Evolutionary conservation across 2,888 invertebrate species (phyloP).

Genomic region (Sturmia bella): DNA sequence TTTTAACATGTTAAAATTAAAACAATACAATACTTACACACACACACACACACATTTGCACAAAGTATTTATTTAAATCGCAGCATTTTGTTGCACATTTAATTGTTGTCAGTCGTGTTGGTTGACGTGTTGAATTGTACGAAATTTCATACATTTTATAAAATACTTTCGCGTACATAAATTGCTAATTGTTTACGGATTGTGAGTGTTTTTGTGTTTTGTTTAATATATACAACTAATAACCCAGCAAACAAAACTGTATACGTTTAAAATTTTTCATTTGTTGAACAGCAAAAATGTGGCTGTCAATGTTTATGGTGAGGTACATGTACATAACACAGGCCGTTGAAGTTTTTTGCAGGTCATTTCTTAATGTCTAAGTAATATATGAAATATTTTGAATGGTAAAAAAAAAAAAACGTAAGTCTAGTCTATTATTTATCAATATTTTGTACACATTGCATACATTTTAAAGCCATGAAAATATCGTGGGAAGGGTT

Average conservation of each 20-base stretch:
- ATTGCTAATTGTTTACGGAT: slow-evolving; percentile 12
- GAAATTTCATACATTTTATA: slow-evolving; percentile 50
- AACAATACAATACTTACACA: slow-evolving; percentile 47
- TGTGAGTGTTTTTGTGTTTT: not conserved
- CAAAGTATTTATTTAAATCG: slow-evolving; percentile 48
- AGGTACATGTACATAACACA: too few relatives aligned
- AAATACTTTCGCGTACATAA: slow-evolving; percentile 38
- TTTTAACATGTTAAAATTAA: slow-evolving; percentile 43
- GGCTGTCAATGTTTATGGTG: too few relatives aligned
- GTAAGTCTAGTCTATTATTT: too few relatives aligned
- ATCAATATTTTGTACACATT: too few relatives aligned
- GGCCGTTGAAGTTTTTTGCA: too few relatives aligned
- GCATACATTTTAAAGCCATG: too few relatives aligned
- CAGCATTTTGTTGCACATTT: slow-evolving; percentile 63
- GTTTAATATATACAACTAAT: not conserved
- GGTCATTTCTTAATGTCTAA: too few relatives aligned
- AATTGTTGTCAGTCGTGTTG: slow-evolving; percentile 66
- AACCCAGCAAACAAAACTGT: not conserved
- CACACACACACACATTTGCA: slow-evolving; percentile 42
- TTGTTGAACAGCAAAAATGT: not conserved
- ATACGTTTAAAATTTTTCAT: not conserved
- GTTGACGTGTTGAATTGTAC: slow-evolving; percentile 66
- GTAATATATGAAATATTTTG: too few relatives aligned
- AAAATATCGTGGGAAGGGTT: too few relatives aligned
- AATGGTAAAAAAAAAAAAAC: too few relatives aligned